phyloP scores from a whole-genome alignment of 2,797 vertebrate genomes.

The Falco novaeseelandiae region DNA sequence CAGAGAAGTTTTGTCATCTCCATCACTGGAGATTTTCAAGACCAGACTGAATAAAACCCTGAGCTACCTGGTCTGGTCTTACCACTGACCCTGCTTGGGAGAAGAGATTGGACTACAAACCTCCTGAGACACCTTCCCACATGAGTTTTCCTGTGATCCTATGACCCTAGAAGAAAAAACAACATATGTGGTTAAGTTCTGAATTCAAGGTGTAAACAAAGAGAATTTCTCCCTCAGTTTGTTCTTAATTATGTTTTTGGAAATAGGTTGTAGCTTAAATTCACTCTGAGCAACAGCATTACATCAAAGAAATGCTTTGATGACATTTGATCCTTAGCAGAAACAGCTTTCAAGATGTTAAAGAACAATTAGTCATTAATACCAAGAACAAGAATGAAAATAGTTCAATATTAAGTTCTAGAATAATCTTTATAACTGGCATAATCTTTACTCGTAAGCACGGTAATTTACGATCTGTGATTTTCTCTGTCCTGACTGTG shows the following conservation, averaged over 20 bases:
- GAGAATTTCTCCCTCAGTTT: neutral
- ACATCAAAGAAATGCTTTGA: neutral
- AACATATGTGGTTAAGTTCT: neutral
- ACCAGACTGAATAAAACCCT: neutral
- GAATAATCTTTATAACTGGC: neutral
- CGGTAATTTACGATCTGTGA: neutral
- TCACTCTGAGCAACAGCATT: neutral
- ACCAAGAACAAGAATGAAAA: neutral
- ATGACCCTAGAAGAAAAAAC: neutral
- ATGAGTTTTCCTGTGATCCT: neutral
- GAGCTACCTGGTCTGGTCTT: neutral
- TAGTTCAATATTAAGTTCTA: neutral
- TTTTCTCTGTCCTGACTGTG: neutral
- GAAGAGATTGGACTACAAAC: neutral
- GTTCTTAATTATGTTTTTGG: neutral
- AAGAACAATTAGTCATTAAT: neutral
- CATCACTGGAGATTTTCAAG: neutral
- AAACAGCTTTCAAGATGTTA: neutral
- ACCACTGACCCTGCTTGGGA: neutral
- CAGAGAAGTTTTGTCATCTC: neutral
- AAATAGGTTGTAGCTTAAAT: neutral
- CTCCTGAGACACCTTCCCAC: neutral
- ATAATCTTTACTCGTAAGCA: neutral
- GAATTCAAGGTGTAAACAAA: neutral
- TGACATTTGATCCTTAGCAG: neutral